phyloP scores from a whole-genome alignment of 64 coral and sea anemone genomes.

The Trachythela sp. region DNA sequence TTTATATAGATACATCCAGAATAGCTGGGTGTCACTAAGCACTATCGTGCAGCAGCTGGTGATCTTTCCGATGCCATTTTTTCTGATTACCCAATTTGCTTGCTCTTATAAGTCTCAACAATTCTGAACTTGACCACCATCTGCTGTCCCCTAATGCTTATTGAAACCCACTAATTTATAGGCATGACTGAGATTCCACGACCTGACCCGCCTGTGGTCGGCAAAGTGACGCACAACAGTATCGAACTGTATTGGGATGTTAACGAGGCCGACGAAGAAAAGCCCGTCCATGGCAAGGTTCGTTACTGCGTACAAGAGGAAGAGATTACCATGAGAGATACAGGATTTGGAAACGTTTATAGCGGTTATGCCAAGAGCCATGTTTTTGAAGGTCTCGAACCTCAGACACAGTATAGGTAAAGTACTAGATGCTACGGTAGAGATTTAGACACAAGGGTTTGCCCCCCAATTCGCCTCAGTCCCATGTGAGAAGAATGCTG shows the following conservation, averaged over 20 bases:
- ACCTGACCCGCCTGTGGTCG: constrained; percentile 83
- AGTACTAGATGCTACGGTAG: no score
- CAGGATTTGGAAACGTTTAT: constrained; percentile 95
- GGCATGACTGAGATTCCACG: constrained; percentile 66
- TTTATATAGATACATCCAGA: no score
- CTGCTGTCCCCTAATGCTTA: no score
- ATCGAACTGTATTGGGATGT: constrained; percentile 87
- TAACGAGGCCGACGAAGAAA: constrained; percentile 42
- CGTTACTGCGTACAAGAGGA: constrained; percentile 84
- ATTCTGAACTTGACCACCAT: neutral
- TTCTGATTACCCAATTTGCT: no score
- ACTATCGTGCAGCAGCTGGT: no score
- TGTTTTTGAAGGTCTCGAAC: constrained; percentile 88
- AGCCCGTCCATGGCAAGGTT: constrained; percentile 37
- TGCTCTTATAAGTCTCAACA: neutral
- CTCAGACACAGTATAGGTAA: constrained; percentile 58
- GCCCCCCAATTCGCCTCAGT: no score
- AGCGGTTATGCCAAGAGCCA: constrained; percentile 74
- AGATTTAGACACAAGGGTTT: no score
- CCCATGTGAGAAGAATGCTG: no score
- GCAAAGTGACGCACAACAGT: constrained; percentile 94
- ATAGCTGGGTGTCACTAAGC: no score
- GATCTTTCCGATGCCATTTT: no score
- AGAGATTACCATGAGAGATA: constrained; percentile 61
- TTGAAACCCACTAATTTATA: neutral